phyloP scores from a whole-genome alignment of 2,888 invertebrate species.

The Drosophila histrio region DNA sequence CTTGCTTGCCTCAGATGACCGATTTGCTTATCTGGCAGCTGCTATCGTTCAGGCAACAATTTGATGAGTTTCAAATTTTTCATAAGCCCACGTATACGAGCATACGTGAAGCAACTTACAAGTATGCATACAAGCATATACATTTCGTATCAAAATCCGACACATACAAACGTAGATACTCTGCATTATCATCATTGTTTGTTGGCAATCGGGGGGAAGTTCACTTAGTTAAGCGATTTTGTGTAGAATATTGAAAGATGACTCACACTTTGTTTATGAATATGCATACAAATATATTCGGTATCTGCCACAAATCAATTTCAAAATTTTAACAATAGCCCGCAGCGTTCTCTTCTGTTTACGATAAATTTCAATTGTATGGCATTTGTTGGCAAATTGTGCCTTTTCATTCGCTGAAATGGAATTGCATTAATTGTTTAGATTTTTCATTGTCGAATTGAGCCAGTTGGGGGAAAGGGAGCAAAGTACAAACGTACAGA shows the following conservation, averaged over 20 bases:
- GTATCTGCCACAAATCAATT: slow-evolving; percentile 64
- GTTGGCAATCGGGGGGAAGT: not conserved
- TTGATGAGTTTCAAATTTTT: slow-evolving; percentile 5
- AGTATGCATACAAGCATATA: not conserved
- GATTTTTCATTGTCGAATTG: slow-evolving; percentile 49
- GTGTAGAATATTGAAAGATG: slow-evolving; percentile 30
- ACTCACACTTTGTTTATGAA: slow-evolving; percentile 26
- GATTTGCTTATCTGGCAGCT: slow-evolving; percentile 40
- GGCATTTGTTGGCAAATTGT: slow-evolving; percentile 59
- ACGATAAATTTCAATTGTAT: slow-evolving; percentile 64
- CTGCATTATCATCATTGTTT: slow-evolving; percentile 52
- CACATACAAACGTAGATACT: slow-evolving; percentile 13
- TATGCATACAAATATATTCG: slow-evolving; percentile 29
- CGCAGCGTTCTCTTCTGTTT: slow-evolving; percentile 62
- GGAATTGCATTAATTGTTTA: slow-evolving; percentile 72
- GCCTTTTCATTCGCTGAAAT: slow-evolving; percentile 43
- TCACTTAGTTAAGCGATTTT: slow-evolving; percentile 28
- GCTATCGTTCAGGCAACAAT: slow-evolving; percentile 10
- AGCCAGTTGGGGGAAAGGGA: not conserved
- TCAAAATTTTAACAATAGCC: slow-evolving; percentile 59
- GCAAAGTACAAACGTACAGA: not conserved
- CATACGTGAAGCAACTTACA: no score
- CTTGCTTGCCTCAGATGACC: slow-evolving; percentile 13
- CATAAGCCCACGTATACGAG: slow-evolving; percentile 5
- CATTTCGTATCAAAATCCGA: slow-evolving; percentile 24